Percentiles rank a stretch among this genome's conserved stretches.
Evolutionary conservation across 2,113 vertebrate species (phyloP).

Genomic region (Phainopepla nitens): DNA sequence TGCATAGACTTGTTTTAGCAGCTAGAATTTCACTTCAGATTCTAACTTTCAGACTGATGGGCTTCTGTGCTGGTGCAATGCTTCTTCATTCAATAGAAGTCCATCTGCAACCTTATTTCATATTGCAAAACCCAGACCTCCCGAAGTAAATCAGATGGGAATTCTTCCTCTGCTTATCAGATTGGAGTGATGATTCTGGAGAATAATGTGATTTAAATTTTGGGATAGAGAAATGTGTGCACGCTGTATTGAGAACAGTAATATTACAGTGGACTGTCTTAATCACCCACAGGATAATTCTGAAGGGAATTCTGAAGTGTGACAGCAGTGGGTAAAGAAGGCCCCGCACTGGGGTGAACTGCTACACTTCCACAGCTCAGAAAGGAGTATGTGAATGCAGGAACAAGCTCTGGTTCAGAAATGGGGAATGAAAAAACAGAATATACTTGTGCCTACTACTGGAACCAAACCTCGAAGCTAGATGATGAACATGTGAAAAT

Average conservation of each 20-base stretch:
- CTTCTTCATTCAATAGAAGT: neutral
- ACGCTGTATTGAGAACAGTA: neutral
- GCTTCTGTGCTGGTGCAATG: neutral
- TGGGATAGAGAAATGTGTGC: neutral
- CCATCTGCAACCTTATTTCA: neutral
- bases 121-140: neutral
- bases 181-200: neutral
- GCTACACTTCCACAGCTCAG: neutral
- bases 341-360: rapidly evolving
- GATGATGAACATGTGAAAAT: neutral
- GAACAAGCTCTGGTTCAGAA: neutral
- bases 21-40: neutral
- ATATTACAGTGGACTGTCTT: neutral
- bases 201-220: neutral
- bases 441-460: neutral
- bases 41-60: neutral
- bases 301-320: neutral
- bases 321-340: neutral
- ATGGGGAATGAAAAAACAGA: neutral
- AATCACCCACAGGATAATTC: neutral
- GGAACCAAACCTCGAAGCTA: neutral
- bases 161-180: neutral
- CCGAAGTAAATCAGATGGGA: neutral
- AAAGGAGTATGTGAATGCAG: neutral
- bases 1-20: neutral